Evolutionary conservation across 2,797 vertebrate species (phyloP), one percentile per base, ranked within the genome.

Genomic region (Epinephelus coioides): DNA sequence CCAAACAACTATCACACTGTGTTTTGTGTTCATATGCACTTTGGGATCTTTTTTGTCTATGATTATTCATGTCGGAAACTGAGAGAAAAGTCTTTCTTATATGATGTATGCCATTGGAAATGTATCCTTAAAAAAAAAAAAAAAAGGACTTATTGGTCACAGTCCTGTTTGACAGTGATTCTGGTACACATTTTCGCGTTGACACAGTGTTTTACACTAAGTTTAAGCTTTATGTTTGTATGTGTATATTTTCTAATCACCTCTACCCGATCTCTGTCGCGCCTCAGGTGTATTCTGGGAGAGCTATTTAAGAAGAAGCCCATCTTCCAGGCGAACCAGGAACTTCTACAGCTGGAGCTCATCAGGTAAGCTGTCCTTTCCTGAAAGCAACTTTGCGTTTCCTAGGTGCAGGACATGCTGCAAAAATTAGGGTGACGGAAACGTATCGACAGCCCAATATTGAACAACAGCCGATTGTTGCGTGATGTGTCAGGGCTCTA

Each of bases 291-390:
- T 88, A 99, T 99, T 93, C 95, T 99, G 76, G 98, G 98, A 89
- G 98, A 99, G 93, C 95, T 99, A 69, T 99, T 99, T 88, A 99
- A 97, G 70, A 99, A 98, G 96, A 99, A 97, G 91, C 98, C 98
- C 87, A 98, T 99, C 91, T 99, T 99, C 94, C 98, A 99, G 95
- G 98, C 98, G 69, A 99, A 99, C 94, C 97, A 99, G 94, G 98
- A 99, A 90, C 95, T 99, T 88, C 95, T 98, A 69, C 98, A 99
- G 91, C 96, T 99, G 84, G 98, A 99, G 95, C 95, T 99, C 84
- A 99, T 99, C 94, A 99, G 98, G 98, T 99, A 94, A 60, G 77
- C 12, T 5, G 11, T 73, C 8, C n/a, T 10, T 43, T 11, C 3
- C 40, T 43, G 40, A 34, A 34, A 34, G 34, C 7, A 30, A 30